Percentiles rank a stretch among this genome's conserved stretches.
These are phyloP conservation scores for Barnardius zonarius DNA, from an alignment of 2,113 vertebrate species.

Conservation along the genomic window DNA sequence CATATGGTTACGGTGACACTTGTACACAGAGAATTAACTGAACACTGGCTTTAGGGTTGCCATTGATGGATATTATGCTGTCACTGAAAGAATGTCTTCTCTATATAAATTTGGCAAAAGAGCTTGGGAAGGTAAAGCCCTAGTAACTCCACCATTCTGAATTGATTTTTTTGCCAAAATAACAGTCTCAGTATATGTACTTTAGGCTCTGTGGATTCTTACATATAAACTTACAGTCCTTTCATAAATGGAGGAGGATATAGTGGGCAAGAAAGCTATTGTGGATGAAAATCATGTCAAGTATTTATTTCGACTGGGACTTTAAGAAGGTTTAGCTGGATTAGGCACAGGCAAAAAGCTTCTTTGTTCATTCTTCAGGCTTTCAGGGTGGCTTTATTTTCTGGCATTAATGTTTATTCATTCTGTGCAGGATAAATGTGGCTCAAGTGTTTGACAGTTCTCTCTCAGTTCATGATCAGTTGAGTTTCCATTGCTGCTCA, in stretches of 20 bases:
- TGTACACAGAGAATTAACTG: background rate
- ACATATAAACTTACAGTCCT: background rate
- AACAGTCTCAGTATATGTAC: background rate
- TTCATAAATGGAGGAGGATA: background rate
- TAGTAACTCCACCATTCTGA: background rate
- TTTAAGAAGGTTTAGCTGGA: conserved; percentile 45
- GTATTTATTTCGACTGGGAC: background rate
- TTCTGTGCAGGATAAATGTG: background rate
- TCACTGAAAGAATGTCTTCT: background rate
- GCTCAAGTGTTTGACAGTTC: background rate
- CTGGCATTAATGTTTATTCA: conserved; percentile 18
- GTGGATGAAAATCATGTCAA: background rate
- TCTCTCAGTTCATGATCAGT: background rate
- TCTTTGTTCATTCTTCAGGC: conserved; percentile 27
- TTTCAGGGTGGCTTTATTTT: conserved; percentile 34
- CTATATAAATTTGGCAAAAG: background rate
- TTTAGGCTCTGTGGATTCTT: background rate
- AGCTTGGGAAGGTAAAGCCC: background rate
- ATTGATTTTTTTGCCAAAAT: background rate
- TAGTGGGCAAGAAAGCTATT: background rate
- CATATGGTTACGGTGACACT: background rate
- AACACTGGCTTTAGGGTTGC: background rate
- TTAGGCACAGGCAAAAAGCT: conserved; percentile 24
- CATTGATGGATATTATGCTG: background rate
- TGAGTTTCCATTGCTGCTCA: background rate